Base-by-base conservation (phyloP, 2,797 vertebrate species). In the Diglossa cyanea region DNA sequence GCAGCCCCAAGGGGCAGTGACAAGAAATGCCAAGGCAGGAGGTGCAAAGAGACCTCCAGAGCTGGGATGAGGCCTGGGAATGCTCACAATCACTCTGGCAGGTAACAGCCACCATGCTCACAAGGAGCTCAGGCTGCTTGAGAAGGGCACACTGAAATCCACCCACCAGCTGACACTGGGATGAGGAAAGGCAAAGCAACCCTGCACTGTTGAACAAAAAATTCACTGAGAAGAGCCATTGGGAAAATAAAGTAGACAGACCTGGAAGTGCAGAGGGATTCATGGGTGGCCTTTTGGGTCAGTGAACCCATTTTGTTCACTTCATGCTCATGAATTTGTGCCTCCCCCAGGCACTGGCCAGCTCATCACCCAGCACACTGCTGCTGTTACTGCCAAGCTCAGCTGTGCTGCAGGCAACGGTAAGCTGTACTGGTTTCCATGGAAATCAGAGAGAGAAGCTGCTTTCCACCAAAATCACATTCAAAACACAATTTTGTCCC, bases 381-480 rank as follows among this genome's bases (percentile, higher is more conserved):
- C 44, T 47, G 89, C n/a, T 79, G 42, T 44, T 87, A 79, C 85
- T 86, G 94, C 92, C 86, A 81, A 78, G 63, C 37, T 45, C 65
- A 61, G 87, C 73, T 89, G 61, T 10, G 31, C 81, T 94, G 90
- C 90, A 79, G 78, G 94, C 96, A 63, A 71, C 37, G 71, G 33
- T 85, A 74, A 79, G 72, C 90, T 77, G 62, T 55, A 77, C 39
- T 90, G 70, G 97, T 98, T 98, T 97, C 98, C 96, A 97, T 95
- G 96, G 98, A 97, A 97, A 98, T 95, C 55, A 88, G 51, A 70
- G 66, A 61, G 42, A 90, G 61, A 95, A 95, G 94, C 93, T 97
- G 75, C 44, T 94, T 94, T 74, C 90, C 28, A n/a, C 89, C 89
- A 73, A 95, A 95, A 92, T 85, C 66, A 80, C 40, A 89, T 90